Percentiles rank a stretch among this genome's conserved stretches.
Conservation (phyloP, 1,140 invertebrate species). For the Drosophila kepulauana region DNA sequence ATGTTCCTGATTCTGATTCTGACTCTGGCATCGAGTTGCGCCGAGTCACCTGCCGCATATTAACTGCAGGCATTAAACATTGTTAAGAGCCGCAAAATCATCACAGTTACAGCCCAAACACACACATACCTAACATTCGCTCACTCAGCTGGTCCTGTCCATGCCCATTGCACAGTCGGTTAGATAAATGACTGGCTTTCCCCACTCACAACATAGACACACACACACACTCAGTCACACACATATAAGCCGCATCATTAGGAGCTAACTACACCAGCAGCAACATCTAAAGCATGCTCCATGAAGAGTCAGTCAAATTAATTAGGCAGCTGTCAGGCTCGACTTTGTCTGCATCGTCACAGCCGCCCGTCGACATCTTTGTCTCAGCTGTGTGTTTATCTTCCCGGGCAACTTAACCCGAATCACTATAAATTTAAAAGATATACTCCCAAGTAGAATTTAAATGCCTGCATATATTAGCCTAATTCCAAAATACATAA, state of each 20-base stretch:
- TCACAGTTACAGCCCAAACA: conserved; percentile 33
- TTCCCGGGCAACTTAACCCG: conserved; percentile 7
- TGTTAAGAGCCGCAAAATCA: conserved; percentile 60
- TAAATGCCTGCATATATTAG: not conserved
- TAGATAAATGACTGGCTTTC: conserved; percentile 52
- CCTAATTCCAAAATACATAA: conserved; percentile 19
- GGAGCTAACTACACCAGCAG: conserved; percentile 35
- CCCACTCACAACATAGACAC: conserved; percentile 14
- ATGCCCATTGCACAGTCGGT: conserved; percentile 37
- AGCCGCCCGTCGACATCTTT: too few relatives aligned
- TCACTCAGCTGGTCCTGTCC: not conserved
- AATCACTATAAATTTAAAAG: conserved; percentile 29
- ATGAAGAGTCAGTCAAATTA: conserved; percentile 66
- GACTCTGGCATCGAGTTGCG: conserved; percentile 35
- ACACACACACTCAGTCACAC: not conserved
- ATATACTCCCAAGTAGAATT: not conserved
- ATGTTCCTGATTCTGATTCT: not conserved
- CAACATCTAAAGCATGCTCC: conserved; percentile 42
- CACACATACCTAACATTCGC: conserved; percentile 1
- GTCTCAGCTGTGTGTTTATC: conserved; percentile 13
- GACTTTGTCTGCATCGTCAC: conserved; percentile 3
- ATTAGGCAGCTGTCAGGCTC: conserved; percentile 59
- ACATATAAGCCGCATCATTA: conserved; percentile 47
- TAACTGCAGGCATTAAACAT: conserved; percentile 78
- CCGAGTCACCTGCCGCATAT: conserved; percentile 79